Percentiles rank a stretch among this genome's conserved stretches.
These are phyloP conservation scores for Phylloscopus trochiloides DNA, from an alignment of 2,113 vertebrate genomes.

Conservation along the genomic window DNA sequence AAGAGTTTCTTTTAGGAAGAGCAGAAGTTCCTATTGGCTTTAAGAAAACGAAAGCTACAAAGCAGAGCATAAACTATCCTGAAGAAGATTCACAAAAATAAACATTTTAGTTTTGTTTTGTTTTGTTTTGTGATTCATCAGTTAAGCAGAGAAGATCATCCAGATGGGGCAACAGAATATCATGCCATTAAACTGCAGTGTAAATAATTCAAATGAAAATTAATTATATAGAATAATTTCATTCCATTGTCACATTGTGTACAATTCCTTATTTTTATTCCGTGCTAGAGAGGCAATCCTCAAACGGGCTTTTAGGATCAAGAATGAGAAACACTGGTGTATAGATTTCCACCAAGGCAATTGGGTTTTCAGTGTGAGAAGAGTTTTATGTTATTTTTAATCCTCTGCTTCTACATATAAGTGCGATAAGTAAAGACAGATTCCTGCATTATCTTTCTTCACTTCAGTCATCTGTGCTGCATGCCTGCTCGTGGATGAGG, in stretches of 20 bases:
- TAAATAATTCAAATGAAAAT: background rate
- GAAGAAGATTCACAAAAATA: constrained; percentile 42
- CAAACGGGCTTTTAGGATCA: background rate
- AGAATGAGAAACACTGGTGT: background rate
- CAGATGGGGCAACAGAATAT: background rate
- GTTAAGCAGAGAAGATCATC: background rate
- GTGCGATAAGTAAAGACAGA: background rate
- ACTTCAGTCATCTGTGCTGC: constrained; percentile 9
- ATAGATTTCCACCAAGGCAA: background rate
- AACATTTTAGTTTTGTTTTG: constrained; percentile 4
- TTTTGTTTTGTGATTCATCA: background rate
- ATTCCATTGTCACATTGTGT: background rate
- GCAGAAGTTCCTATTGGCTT: constrained; percentile 70
- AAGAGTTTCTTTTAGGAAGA: constrained; percentile 84
- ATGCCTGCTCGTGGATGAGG: background rate
- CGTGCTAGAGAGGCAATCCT: background rate
- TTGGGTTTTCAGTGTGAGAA: background rate
- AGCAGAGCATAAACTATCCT: constrained; percentile 39
- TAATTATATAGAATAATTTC: background rate
- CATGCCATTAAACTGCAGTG: background rate
- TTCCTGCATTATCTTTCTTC: constrained; percentile 1
- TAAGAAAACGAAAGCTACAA: constrained; percentile 41
- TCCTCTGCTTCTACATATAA: background rate
- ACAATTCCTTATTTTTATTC: background rate
- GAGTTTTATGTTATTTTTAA: constrained; percentile 31